These are phyloP conservation scores for Holotrichia oblita DNA, from an alignment of 1,140 invertebrate species.

Conservation along the genomic window DNA sequence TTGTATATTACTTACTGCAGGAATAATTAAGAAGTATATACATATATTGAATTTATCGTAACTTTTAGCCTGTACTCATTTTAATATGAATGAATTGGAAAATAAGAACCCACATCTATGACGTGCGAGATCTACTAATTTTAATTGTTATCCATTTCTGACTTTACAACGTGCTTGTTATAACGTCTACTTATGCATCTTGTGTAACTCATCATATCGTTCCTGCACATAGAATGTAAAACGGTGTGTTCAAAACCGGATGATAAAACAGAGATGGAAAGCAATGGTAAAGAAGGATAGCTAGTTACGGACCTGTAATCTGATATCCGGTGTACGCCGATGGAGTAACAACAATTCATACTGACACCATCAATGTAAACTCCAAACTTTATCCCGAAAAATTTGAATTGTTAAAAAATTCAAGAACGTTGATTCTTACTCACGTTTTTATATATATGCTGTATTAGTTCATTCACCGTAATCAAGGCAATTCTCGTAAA, in stretches of 20 bases:
- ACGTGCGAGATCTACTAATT: no score
- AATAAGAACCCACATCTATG: no score
- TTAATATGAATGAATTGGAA: no score
- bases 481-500: neutral
- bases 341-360: neutral
- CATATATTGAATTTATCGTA: no score
- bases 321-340: neutral
- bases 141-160: no score
- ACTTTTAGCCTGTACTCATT: no score
- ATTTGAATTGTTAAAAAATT: neutral
- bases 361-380: slow-evolving; percentile 5
- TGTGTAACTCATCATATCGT: neutral
- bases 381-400: neutral
- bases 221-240: neutral
- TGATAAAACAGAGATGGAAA: neutral
- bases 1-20: no score
- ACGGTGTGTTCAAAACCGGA: neutral
- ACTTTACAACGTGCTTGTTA: no score
- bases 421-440: neutral
- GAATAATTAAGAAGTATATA: no score
- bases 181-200: no score
- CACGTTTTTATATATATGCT: neutral
- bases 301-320: neutral
- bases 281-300: neutral
- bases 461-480: neutral